phyloP scores from a whole-genome alignment of 2,113 vertebrate genomes.

The Colistium nudipinnis region DNA sequence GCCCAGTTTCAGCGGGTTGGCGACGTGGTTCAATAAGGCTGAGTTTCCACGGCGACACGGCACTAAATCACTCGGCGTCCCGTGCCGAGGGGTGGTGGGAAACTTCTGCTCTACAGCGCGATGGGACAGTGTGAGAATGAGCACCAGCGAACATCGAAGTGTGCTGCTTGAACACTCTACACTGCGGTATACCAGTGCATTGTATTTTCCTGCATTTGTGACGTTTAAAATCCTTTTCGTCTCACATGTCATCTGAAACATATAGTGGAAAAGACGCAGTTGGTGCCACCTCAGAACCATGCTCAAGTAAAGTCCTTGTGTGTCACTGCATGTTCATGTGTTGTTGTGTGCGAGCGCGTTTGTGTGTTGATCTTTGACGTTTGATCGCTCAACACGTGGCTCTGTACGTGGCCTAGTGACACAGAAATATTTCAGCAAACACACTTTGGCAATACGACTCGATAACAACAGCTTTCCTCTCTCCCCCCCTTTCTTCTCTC shows the following conservation, averaged over 20 bases:
- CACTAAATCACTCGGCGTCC: slow-evolving; percentile 31
- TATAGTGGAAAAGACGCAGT: background rate
- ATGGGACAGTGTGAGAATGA: slow-evolving; percentile 1
- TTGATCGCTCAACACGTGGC: background rate
- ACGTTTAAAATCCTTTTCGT: too few relatives aligned
- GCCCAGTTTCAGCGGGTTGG: slow-evolving; percentile 21
- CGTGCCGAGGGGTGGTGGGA: slow-evolving; percentile 18
- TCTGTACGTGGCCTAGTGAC: background rate
- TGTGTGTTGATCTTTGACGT: slow-evolving; percentile 15
- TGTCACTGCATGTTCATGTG: background rate
- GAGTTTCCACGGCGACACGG: slow-evolving; percentile 48
- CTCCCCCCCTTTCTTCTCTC: slow-evolving; percentile 8
- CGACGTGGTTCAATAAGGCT: slow-evolving; percentile 47
- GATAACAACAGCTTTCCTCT: background rate
- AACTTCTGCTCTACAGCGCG: slow-evolving; percentile 16
- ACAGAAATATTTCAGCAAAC: background rate
- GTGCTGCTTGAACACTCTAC: background rate
- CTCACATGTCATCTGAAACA: background rate
- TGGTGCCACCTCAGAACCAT: background rate
- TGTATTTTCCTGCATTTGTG: too few relatives aligned
- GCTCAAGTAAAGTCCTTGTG: background rate
- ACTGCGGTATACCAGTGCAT: too few relatives aligned
- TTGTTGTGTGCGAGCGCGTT: background rate
- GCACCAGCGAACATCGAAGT: background rate
- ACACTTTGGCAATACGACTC: background rate